Conservation (phyloP, 2,888 invertebrate species). For the Iselma pallidipennis region DNA sequence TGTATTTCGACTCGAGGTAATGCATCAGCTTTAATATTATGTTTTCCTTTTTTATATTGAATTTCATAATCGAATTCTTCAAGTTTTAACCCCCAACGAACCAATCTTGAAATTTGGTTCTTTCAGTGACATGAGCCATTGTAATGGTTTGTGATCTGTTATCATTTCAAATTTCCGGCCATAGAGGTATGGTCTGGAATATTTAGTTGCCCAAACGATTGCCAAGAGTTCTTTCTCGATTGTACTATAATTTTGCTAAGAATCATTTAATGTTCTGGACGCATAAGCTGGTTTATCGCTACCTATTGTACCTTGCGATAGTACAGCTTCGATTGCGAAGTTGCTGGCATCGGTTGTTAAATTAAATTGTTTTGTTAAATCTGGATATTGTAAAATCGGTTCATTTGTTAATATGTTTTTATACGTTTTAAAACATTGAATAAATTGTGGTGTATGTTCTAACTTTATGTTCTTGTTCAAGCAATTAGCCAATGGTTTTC, state of each 20-base stretch:
- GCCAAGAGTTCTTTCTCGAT: slow-evolving; percentile 40
- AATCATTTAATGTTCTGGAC: slow-evolving; percentile 26
- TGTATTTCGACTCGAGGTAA: too few species aligned
- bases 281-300: slow-evolving; percentile 32
- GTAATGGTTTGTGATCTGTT: slow-evolving; percentile 50
- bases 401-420: too few species aligned
- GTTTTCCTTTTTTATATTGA: not conserved
- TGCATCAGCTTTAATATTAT: not conserved
- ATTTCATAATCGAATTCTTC: slow-evolving; percentile 36
- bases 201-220: slow-evolving; percentile 14
- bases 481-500: too few species aligned
- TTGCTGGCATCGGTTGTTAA: too few species aligned
- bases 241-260: slow-evolving; percentile 33
- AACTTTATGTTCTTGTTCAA: too few species aligned
- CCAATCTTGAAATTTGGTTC: slow-evolving; percentile 46
- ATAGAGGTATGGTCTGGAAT: slow-evolving; percentile 16
- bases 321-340: too few species aligned
- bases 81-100: slow-evolving; percentile 47
- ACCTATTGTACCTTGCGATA: slow-evolving; percentile 23
- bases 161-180: slow-evolving; percentile 26
- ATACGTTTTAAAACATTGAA: too few species aligned
- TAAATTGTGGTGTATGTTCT: too few species aligned
- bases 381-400: too few species aligned
- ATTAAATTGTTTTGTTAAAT: too few species aligned
- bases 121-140: slow-evolving; percentile 49